Percentiles rank a stretch among this genome's conserved stretches.
These are phyloP conservation scores for Craniophora ligustri DNA, from an alignment of 2,888 invertebrate species.

Conservation along the genomic window DNA sequence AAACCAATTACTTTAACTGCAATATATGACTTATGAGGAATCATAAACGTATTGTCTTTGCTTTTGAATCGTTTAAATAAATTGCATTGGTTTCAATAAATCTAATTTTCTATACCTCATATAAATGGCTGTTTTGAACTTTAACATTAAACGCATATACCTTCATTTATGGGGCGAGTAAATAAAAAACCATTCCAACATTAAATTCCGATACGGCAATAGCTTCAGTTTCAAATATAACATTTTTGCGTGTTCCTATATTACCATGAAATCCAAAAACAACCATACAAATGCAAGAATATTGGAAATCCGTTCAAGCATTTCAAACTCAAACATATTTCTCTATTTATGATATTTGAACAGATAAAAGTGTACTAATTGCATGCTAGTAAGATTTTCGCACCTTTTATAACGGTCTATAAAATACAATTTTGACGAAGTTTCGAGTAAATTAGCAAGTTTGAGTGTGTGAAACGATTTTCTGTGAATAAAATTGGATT, in stretches of 20 bases:
- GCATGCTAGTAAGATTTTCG: slow-evolving; percentile 54
- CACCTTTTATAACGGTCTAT: slow-evolving; percentile 53
- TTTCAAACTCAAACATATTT: slow-evolving; percentile 41
- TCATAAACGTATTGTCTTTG: neutral
- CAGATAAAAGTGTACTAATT: slow-evolving; percentile 55
- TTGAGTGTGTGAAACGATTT: slow-evolving; percentile 55
- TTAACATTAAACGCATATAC: neutral
- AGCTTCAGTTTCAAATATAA: slow-evolving; percentile 5
- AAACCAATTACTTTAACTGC: slow-evolving; percentile 1
- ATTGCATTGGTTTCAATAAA: neutral
- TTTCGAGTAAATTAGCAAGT: slow-evolving; percentile 53
- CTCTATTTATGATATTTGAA: slow-evolving; percentile 54
- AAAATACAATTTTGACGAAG: slow-evolving; percentile 56
- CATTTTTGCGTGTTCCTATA: slow-evolving; percentile 12
- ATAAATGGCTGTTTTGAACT: slow-evolving; percentile 2
- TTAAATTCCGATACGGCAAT: slow-evolving; percentile 30
- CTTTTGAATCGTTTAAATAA: neutral
- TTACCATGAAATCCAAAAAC: slow-evolving; percentile 39
- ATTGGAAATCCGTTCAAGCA: slow-evolving; percentile 18
- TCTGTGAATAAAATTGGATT: slow-evolving; percentile 46
- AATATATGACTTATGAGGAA: slow-evolving; percentile 12
- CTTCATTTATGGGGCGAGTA: slow-evolving; percentile 14
- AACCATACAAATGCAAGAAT: slow-evolving; percentile 27
- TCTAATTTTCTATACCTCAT: neutral
- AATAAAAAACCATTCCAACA: slow-evolving; percentile 28